phyloP scores from a whole-genome alignment of 1,140 invertebrate species.

The Brachystomella parvula region DNA sequence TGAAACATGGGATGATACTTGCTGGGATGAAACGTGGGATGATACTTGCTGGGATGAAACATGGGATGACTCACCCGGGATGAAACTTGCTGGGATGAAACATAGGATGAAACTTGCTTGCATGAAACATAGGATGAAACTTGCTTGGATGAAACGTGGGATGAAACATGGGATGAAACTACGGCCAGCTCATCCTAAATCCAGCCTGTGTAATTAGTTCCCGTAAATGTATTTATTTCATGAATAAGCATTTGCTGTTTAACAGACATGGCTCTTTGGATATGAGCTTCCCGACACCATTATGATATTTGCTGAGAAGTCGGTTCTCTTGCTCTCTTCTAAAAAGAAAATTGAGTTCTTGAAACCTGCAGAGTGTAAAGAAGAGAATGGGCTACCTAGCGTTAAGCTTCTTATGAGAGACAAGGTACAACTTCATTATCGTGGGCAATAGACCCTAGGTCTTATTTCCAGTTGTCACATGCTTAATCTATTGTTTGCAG shows the following conservation, averaged over 20 bases:
- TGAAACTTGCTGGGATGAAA: no score
- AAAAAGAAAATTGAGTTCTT: conserved; percentile 98
- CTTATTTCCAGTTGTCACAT: not conserved
- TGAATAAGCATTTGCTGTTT: conserved; percentile 40
- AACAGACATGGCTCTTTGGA: conserved; percentile 90
- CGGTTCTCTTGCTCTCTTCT: conserved; percentile 83
- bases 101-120: no score
- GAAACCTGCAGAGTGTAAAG: conserved; percentile 81
- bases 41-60: no score
- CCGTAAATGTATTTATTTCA: no score
- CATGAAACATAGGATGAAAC: no score
- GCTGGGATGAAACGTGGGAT: no score
- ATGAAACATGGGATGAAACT: no score
- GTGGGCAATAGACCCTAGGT: not conserved
- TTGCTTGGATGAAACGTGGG: no score
- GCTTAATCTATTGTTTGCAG: conserved; percentile 48
- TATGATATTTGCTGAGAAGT: conserved; percentile 76
- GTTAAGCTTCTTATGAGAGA: conserved; percentile 84
- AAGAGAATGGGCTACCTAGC: conserved; percentile 71
- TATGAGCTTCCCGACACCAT: conserved; percentile 95
- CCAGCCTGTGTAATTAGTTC: no score
- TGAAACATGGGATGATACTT: no score
- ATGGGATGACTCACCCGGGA: no score
- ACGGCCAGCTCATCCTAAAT: no score
- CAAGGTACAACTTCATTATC: conserved; percentile 58